Conservation (phyloP, 2,888 invertebrate genomes). For the Eulithis prunata region DNA sequence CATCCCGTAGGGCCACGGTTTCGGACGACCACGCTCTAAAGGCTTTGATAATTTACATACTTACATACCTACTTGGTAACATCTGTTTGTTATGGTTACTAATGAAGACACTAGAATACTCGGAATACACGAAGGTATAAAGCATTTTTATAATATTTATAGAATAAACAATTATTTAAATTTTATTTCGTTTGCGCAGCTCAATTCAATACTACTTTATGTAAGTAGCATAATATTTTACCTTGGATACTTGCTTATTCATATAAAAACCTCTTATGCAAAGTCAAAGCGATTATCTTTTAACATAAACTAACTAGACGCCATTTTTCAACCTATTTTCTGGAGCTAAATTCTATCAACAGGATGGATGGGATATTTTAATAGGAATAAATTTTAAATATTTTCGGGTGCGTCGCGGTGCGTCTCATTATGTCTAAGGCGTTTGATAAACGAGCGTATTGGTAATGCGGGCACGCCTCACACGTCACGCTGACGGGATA, state of each 20-base stretch:
- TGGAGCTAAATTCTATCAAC: constrained; percentile 53
- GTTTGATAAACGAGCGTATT: constrained; percentile 81
- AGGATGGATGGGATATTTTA: constrained; percentile 60
- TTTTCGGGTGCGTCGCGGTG: constrained; percentile 69
- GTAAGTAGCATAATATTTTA: too few species aligned
- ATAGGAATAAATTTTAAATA: constrained; percentile 71
- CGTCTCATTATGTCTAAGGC: constrained; percentile 78
- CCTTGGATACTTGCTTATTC: neutral
- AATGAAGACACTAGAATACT: too few species aligned
- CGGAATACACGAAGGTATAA: too few species aligned
- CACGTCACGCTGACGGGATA: constrained; percentile 77
- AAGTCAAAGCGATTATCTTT: constrained; percentile 1
- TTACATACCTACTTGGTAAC: neutral
- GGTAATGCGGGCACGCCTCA: constrained; percentile 79
- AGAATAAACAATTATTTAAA: too few species aligned
- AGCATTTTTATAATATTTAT: too few species aligned
- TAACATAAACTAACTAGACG: constrained; percentile 38
- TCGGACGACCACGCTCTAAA: too few species aligned
- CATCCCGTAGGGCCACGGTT: too few species aligned
- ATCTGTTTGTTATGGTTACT: neutral
- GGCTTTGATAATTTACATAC: neutral
- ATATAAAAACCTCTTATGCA: neutral
- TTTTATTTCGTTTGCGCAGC: too few species aligned
- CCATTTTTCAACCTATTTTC: constrained; percentile 47
- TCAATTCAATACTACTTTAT: too few species aligned